Base-by-base conservation (phyloP, 2,888 invertebrate species). In the Hyposoter dolosus region DNA sequence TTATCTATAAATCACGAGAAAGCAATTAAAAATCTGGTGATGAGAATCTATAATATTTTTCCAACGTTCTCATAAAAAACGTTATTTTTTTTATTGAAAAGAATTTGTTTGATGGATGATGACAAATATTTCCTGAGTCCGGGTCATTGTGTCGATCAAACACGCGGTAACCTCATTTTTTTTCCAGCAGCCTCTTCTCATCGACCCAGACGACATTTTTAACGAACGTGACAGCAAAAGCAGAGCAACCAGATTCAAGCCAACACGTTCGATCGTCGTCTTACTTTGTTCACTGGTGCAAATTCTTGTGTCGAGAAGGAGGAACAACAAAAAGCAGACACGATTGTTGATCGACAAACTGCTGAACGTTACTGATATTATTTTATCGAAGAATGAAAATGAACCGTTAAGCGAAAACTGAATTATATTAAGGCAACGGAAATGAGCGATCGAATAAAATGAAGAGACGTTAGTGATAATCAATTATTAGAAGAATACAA, bases 91-190 rank as follows among this genome's bases (percentile, higher is more conserved):
- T 10, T 15, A 60, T 12, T 15, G 23, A 15, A 9, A 19, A 28
- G 23, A 60, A 60, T 28, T 60, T 28, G 28, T 23, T 10, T 28
- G 56, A 60, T 60, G 19, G 23, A 23, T 23, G 3, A 28, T 45
- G 68, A 23, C 5, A 69, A 40, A 17, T 74, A 40, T n/a, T 19
- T 43, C 15, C 28, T 7, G 28, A 23, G 66, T 79, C 45, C 74
- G 47, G 74, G 75, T 83, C 79, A 75, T 63, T 47, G 75, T 75
- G 75, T 75, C 74, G 74, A 60, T 23, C 74, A 60, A 56, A 65
- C 60, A 68, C 74, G 63, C 83, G 63, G 63, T 83, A 75, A 83
- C 78, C 83, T 79, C 56, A 78, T 65, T 75, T 79, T 79, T 76
- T 69, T 9, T 69, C 17, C 74, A 60, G 15, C 74, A 60, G 15